Base-by-base conservation (phyloP, 2,797 vertebrate species). In the Otolemur crassicaudatus region DNA sequence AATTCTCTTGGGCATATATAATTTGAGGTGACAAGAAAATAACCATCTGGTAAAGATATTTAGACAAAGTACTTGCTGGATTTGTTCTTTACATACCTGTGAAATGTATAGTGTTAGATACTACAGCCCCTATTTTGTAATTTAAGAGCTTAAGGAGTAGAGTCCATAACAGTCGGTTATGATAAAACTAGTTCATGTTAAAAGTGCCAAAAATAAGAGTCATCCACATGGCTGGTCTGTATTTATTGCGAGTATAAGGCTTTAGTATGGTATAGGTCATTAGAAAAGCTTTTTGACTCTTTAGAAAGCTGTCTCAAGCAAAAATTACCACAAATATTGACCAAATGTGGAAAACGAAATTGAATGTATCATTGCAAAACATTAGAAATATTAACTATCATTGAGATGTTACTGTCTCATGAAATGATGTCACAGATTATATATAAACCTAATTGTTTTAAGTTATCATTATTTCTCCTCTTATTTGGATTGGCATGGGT, bases 1-100 rank as follows among this genome's bases (percentile, higher is more conserved):
- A 40, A 23, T 82, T 81, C 79, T 93, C 83, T 76, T 61, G 60
- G 63, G 75, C 75, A 13, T 87, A 88, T 92, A 95, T 97, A 80
- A 89, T 92, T 87, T 75, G 79, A 96, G 17, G 61, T 87, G 79
- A 10, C 73, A 94, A 60, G 31, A 22, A 94, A 91, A 85, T 73
- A 56, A 29, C 5, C 79, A 92, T 92, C 85, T 96, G 67, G 79
- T 92, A 22, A 63, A 89, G 29, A 25, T 56, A 31, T 67, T 69
- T 86, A 80, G 60, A 94, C 13, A 69, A 63, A 95, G 43, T 60
- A 58, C n/a, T 87, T 86, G 2, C 56, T 40, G 25, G 25, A 3
- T 46, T 88, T 95, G 8, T 37, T 49, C 40, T 79, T 29, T 88
- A 31, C n/a, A 16, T 91, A 88, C 29, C 40, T 87, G 7, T 85